Evolutionary conservation across 2,113 vertebrate species (phyloP).

Genomic region (Cyanoramphus novaezelandiae): DNA sequence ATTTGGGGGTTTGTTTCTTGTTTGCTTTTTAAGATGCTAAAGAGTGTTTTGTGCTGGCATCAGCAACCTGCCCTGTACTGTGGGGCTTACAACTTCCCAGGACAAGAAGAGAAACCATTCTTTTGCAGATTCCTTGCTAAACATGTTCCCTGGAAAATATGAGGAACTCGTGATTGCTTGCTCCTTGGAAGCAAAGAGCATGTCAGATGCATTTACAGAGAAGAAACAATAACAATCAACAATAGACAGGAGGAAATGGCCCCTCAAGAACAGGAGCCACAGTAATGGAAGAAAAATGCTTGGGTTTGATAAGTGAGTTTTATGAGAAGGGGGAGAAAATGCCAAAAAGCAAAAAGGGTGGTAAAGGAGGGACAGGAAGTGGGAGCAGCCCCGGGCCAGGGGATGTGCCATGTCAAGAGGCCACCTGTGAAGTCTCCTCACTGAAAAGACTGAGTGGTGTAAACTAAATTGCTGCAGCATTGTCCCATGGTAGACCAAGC

Average conservation of each 20-base stretch:
- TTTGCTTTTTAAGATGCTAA: background rate
- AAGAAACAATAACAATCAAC: background rate
- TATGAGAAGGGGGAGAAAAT: background rate
- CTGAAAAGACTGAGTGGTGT: background rate
- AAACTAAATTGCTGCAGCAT: background rate
- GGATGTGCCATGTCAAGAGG: background rate
- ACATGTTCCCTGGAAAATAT: slow-evolving; percentile 3
- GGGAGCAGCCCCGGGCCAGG: background rate
- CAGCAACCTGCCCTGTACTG: background rate
- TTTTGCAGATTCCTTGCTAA: slow-evolving; percentile 8
- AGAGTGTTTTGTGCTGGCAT: background rate
- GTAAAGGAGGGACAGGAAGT: background rate
- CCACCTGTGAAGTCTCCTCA: background rate
- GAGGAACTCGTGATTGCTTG: background rate
- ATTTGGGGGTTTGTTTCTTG: background rate
- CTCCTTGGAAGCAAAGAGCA: background rate
- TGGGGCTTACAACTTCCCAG: background rate
- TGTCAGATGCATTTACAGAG: background rate
- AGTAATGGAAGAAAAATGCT: background rate
- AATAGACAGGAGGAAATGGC: background rate
- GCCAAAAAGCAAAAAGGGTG: background rate
- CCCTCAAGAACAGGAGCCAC: background rate
- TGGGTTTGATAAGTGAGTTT: background rate
- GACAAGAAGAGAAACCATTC: background rate
- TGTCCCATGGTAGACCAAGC: background rate